Percentiles rank a stretch among this genome's conserved stretches.
Evolutionary conservation across 2,113 vertebrate species (phyloP).

Genomic region (Canis aureus): DNA sequence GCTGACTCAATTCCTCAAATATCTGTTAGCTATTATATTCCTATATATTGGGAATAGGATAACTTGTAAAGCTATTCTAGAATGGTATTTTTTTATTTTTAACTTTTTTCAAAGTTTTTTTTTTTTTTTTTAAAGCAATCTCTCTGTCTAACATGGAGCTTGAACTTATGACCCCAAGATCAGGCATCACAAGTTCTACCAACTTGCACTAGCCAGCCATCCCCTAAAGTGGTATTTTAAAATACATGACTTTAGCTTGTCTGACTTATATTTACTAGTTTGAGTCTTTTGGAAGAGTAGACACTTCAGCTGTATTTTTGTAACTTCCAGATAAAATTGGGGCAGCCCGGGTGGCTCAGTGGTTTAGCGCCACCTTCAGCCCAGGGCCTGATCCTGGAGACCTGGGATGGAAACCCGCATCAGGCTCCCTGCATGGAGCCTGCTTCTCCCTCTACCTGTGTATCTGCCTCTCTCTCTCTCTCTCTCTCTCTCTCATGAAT

Average conservation of each 20-base stretch:
- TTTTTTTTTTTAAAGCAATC: not conserved
- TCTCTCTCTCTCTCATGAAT: too few relatives aligned
- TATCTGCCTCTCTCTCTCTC: too few relatives aligned
- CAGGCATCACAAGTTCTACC: not conserved
- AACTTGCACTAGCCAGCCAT: not conserved
- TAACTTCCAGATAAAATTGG: not conserved
- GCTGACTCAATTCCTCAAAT: not conserved
- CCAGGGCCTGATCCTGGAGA: too few relatives aligned
- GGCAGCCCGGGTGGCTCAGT: too few relatives aligned
- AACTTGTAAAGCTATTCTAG: not conserved
- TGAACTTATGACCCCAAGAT: not conserved
- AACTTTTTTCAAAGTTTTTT: not conserved
- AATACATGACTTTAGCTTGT: not conserved
- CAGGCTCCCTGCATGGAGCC: too few relatives aligned
- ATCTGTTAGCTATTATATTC: not conserved
- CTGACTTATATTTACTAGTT: slow-evolving; percentile 26
- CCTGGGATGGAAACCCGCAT: too few relatives aligned
- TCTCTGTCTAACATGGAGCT: not conserved
- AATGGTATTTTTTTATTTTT: not conserved
- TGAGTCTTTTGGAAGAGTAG: not conserved
- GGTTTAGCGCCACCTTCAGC: too few relatives aligned
- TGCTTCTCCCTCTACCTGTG: too few relatives aligned
- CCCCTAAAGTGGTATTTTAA: not conserved
- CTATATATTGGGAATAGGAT: not conserved
- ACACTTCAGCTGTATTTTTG: not conserved